Evolutionary conservation across 1,140 invertebrate genomes (phyloP), one percentile per base, ranked within the genome.

Genomic region (Drosophila azteca): DNA sequence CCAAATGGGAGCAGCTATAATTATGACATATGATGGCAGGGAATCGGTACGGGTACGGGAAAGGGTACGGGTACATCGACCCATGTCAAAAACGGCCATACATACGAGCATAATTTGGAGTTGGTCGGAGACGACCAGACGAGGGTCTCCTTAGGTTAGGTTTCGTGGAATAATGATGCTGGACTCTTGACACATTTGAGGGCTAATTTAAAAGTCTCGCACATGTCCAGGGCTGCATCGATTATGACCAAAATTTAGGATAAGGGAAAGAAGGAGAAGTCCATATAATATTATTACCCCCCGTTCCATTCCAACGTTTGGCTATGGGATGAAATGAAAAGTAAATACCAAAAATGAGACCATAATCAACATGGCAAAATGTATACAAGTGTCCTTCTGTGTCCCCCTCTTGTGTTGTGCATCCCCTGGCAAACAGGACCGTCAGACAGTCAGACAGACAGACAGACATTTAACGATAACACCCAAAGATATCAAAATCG

Each of bases 401-500:
- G 41, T 15, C 53, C n/a, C 43, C 22, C 43, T 2, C 26, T 6
- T 26, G 26, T 26, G 26, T 6, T 53, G 20, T 29, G 17, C 17
- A n/a, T 20, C 49, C 43, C 57, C 22, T 6, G 1, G 22, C 22
- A 24, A 24, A 24, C 5, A 24, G 24, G 22, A 57, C 11, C 35
- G 24, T 29, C 62, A 52, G 24, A 48, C 50, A 77, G 24, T 29
- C 62, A 52, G 24, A 48, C 50, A 77, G 50, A 64, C 84, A 79
- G 52, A 67, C 84, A 89, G 77, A 80, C 80, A 84, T 84, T 90
- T 81, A 90, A 90, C 81, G 85, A 90, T 90, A 84, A 78, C 78
- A 84, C 65, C 85, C 80, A 90, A 90, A 79, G 85, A 90, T 90
- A 90, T 85, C 85, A 85, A 85, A 90, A 89, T 82, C 77, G 77